phyloP scores from a whole-genome alignment of 1,140 invertebrate genomes.

The Drosophila nebulosa region DNA sequence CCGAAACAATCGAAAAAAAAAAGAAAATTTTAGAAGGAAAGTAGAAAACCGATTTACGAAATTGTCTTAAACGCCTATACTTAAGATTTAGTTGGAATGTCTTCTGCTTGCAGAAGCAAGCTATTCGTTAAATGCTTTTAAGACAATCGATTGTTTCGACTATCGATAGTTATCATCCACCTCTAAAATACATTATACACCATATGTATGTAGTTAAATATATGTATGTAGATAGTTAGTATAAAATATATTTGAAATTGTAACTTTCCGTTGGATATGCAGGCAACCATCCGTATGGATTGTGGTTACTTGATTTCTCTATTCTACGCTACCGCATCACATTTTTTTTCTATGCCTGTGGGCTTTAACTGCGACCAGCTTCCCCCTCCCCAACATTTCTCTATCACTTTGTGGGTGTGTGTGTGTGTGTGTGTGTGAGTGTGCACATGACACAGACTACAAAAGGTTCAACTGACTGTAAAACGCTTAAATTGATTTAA shows the following conservation, averaged over 20 bases:
- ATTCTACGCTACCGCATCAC: not conserved
- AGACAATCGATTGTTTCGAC: no score
- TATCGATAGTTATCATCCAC: no score
- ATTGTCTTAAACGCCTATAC: no score
- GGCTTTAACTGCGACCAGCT: not conserved
- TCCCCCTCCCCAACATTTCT: not conserved
- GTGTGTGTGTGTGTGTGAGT: conserved; percentile 24
- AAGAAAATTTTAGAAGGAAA: no score
- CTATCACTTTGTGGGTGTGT: not conserved
- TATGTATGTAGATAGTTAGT: no score
- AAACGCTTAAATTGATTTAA: conserved; percentile 79
- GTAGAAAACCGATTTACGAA: no score
- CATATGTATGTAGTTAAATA: no score
- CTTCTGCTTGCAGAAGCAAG: no score
- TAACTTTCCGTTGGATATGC: not conserved
- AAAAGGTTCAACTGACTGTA: conserved; percentile 77
- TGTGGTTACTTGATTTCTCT: not conserved
- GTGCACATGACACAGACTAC: conserved; percentile 53
- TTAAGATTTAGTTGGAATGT: no score
- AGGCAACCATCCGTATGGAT: not conserved
- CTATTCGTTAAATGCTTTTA: no score
- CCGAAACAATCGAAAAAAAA: no score
- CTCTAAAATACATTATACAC: no score
- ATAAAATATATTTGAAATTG: not conserved
- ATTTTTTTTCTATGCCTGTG: not conserved